Conservation (phyloP, 2,113 vertebrate species). For the Mesocricetus auratus region DNA sequence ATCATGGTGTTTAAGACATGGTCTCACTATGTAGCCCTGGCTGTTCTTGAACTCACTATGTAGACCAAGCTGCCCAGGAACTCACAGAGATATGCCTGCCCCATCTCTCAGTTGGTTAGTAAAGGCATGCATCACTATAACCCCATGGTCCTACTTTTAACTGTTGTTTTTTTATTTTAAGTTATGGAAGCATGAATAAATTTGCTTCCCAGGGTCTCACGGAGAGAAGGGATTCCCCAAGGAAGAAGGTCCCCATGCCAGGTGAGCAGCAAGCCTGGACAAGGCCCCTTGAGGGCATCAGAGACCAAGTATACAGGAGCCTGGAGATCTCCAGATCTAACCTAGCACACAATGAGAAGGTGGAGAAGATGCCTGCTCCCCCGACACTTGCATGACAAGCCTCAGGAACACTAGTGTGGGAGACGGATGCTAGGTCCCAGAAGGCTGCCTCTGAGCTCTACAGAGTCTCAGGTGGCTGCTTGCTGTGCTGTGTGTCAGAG, state of each 20-base stretch:
- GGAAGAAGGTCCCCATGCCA: neutral
- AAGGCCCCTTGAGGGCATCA: neutral
- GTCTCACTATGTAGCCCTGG: neutral
- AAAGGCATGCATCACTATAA: neutral
- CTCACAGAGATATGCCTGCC: neutral
- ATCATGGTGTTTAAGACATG: neutral
- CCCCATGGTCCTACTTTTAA: neutral
- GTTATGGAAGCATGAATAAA: neutral
- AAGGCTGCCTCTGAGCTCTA: neutral
- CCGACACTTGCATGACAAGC: neutral
- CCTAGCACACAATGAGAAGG: neutral
- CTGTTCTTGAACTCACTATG: neutral
- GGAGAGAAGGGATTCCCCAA: neutral
- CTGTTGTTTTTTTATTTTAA: neutral
- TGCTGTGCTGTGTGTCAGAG: neutral
- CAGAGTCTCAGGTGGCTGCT: neutral
- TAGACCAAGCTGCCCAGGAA: neutral
- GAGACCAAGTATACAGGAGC: neutral
- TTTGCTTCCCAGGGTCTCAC: neutral
- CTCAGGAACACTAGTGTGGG: neutral
- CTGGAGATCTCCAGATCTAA: neutral
- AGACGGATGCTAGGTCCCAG: neutral
- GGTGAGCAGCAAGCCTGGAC: neutral
- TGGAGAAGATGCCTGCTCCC: neutral
- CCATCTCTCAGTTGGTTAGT: neutral